Evolutionary conservation across 2,113 vertebrate genomes (phyloP), one percentile per base, ranked within the genome.

Genomic region (Dasyurus viverrinus): DNA sequence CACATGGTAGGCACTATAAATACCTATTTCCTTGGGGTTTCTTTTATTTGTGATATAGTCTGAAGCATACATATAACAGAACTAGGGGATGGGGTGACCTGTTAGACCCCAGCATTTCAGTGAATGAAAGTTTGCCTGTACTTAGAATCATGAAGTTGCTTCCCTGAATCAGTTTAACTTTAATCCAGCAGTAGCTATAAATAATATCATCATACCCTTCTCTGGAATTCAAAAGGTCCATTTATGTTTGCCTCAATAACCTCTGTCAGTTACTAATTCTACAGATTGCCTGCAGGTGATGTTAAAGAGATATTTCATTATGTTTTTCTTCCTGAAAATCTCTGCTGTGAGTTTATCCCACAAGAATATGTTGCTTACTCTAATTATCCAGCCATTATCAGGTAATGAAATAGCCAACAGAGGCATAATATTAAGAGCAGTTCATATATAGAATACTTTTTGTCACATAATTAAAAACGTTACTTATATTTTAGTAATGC

Each of bases 301-400:
- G 93, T 96, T 89, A 42, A 91, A 93, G 93, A 92, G 84, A 92
- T n/a, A 0, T 27, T 95, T 96, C 47, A 76, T 95, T 84, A 42
- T 42, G 46, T 93, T 93, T 54, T 97, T 96, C 96, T 92, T 84
- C 93, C 92, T 95, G 92, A 96, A 97, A 42, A 97, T 96, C 94
- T 92, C 42, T 94, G 94, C 93, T 68, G 0, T 94, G 93, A 94
- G 68, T 94, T 97, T 95, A 96, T 95, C 53, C 95, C 92, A 91
- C 60, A 95, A 92, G 90, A 53, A 95, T 93, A 60, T 95, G 96
- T 97, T 97, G 96, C 96, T 96, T 98, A 95, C 96, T 97, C 93
- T 96, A 97, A 97, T 96, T 94, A 96, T 94, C 97, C 94, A 94
- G 90, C 95, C 96, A 96, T 97, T 97, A 97, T 92, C 84, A 97